Conservation (phyloP, 2,113 vertebrate species). For the Proteles cristata region DNA sequence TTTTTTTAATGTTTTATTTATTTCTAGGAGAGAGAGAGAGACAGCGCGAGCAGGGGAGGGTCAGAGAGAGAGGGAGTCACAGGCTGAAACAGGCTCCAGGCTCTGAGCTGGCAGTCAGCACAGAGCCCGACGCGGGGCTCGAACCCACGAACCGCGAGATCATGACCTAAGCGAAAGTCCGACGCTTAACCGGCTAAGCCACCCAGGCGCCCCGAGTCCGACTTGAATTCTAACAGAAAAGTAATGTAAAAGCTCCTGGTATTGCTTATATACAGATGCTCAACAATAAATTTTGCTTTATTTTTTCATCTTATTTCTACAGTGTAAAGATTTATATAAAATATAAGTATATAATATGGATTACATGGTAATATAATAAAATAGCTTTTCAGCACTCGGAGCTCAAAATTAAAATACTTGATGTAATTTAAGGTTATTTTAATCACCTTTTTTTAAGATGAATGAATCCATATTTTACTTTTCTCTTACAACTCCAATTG, state of each 20-base stretch:
- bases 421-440: neutral
- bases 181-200: no score
- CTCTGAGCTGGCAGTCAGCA: no score
- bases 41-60: no score
- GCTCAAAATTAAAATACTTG: conserved; percentile 2
- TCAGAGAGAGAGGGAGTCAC: no score
- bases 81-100: no score
- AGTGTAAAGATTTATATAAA: neutral
- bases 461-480: neutral
- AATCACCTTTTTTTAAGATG: neutral
- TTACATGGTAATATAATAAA: neutral
- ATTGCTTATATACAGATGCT: neutral
- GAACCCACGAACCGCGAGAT: no score
- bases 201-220: no score
- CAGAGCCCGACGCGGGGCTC: no score
- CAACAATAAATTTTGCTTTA: neutral
- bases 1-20: no score
- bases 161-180: no score
- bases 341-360: neutral
- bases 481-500: neutral
- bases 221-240: neutral
- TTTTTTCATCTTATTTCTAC: neutral
- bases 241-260: neutral
- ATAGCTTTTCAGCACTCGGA: neutral
- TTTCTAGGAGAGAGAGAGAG: no score